A percentile compares a stretch with the other conserved stretches of the same genome.
Conservation (phyloP, 2,113 vertebrate species). For the zebrafish (Danio rerio) region DNA sequence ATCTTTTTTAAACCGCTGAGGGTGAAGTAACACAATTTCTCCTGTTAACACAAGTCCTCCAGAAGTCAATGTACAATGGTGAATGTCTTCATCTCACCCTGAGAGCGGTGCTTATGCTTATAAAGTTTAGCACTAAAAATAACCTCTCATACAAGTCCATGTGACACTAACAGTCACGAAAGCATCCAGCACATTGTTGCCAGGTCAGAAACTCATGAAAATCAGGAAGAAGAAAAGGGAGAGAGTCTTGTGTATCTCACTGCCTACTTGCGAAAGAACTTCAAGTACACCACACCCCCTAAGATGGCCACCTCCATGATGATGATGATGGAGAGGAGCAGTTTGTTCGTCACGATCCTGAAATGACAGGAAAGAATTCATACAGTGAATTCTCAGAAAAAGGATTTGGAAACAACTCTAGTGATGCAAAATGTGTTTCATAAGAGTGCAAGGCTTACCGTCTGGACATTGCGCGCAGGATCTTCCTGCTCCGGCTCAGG, state of each 20-base stretch:
- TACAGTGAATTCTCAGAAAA: background rate
- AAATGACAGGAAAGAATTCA: conserved; percentile 36
- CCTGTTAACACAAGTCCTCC: background rate
- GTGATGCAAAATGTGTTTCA: background rate
- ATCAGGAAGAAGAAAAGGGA: background rate
- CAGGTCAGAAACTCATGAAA: background rate
- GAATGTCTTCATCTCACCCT: background rate
- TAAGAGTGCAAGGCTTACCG: conserved; percentile 76
- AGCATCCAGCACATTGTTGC: conserved; percentile 11
- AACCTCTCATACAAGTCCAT: background rate
- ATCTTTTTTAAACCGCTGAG: background rate
- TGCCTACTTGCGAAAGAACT: conserved; percentile 83
- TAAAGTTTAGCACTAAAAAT: conserved; percentile 30
- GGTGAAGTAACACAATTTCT: background rate
- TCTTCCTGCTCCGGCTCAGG: conserved; percentile 90
- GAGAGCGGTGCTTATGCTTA: conserved; percentile 14
- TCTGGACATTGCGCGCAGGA: conserved; percentile 91
- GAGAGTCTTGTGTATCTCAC: background rate
- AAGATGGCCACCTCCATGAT: conserved; percentile 90
- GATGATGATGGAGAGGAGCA: conserved; percentile 89
- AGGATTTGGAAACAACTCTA: background rate
- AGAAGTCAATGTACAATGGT: background rate
- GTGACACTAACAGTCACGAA: background rate
- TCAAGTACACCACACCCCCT: conserved; percentile 90
- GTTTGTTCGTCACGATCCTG: conserved; percentile 92